Percentiles rank a stretch among this genome's conserved stretches.
These are phyloP conservation scores for Rhabditoides inermis DNA, from an alignment of 2,888 invertebrate genomes.

Conservation along the genomic window DNA sequence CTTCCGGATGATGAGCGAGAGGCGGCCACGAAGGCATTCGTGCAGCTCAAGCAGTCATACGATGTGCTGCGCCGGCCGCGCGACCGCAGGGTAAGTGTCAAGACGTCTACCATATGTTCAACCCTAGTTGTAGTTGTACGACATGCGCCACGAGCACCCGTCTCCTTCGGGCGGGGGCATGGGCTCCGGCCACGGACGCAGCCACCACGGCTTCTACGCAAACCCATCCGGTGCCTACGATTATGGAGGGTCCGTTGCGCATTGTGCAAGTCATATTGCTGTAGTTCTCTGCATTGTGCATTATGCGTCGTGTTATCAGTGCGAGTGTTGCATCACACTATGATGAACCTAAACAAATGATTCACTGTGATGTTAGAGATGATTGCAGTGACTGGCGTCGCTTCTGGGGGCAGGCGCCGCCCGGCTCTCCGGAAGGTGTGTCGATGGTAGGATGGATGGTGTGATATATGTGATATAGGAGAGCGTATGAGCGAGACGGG, in stretches of 20 bases:
- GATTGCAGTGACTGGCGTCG: slow-evolving; percentile 6
- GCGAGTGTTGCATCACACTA: too few species aligned
- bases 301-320: too few species aligned
- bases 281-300: too few species aligned
- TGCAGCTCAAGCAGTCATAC: slow-evolving; percentile 42
- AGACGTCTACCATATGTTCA: background rate
- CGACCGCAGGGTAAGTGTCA: slow-evolving; percentile 19
- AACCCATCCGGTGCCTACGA: too few species aligned
- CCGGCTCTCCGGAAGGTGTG: background rate
- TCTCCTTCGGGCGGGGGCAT: slow-evolving; percentile 5
- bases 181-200: slow-evolving; percentile 1
- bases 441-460: too few species aligned
- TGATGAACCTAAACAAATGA: too few species aligned
- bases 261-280: too few species aligned
- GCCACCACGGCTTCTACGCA: background rate
- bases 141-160: slow-evolving; percentile 1
- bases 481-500: slow-evolving; percentile 6
- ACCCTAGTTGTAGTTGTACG: slow-evolving; percentile 1
- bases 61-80: slow-evolving; percentile 35
- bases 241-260: too few species aligned
- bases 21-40: slow-evolving; percentile 25
- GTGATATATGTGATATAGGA: too few species aligned
- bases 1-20: slow-evolving; percentile 14
- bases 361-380: too few species aligned
- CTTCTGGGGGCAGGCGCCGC: background rate